These are phyloP conservation scores for Limnodromus scolopaceus DNA, from an alignment of 2,797 vertebrate species.

Conservation along the genomic window DNA sequence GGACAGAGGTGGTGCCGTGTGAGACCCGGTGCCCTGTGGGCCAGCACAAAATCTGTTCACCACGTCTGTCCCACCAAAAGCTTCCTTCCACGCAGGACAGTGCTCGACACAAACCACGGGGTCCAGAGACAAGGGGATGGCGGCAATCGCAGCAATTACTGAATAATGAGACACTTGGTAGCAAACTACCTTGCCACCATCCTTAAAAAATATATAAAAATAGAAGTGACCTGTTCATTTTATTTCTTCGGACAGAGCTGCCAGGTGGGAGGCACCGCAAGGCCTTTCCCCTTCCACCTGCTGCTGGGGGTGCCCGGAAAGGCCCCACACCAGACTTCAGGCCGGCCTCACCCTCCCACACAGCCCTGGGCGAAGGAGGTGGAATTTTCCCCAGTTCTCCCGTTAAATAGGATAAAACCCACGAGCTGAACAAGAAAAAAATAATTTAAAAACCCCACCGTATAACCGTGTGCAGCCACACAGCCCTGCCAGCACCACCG, in stretches of 20 bases:
- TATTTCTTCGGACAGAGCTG: background rate
- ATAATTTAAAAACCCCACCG: accelerated
- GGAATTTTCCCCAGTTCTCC: accelerated
- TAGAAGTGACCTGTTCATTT: accelerated
- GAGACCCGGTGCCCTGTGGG: accelerated
- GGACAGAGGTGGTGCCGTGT: accelerated
- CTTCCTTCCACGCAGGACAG: accelerated
- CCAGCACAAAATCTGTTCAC: background rate
- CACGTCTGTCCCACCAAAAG: too few relatives aligned
- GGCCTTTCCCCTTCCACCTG: background rate
- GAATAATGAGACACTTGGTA: background rate
- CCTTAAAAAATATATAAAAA: background rate
- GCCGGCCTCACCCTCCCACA: accelerated
- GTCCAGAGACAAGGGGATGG: background rate
- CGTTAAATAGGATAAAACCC: accelerated
- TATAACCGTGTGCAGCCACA: accelerated
- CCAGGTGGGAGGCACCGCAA: background rate
- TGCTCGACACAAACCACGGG: accelerated
- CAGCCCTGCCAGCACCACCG: accelerated
- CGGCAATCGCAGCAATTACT: accelerated
- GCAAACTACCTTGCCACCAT: background rate
- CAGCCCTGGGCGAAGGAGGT: accelerated
- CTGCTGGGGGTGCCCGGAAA: accelerated
- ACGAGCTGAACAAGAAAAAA: accelerated
- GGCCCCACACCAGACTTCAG: accelerated